phyloP scores from a whole-genome alignment of 2,888 invertebrate species.

The Heliothis peltigera region DNA sequence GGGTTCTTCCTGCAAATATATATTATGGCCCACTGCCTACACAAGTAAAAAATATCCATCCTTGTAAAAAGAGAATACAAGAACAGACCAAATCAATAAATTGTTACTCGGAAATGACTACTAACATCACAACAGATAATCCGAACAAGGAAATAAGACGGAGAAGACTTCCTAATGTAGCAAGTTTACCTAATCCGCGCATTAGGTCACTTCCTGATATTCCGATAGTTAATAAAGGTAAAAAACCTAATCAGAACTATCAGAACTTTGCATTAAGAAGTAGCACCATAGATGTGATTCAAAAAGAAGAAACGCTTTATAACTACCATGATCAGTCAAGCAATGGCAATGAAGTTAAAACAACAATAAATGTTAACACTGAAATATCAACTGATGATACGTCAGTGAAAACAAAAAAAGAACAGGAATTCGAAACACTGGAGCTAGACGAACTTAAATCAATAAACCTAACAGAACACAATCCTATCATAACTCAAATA shows the following conservation, averaged over 20 bases:
- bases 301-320: constrained; percentile 60
- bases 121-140: constrained; percentile 51
- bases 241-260: constrained; percentile 15
- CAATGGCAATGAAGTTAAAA: constrained; percentile 87
- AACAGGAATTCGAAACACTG: constrained; percentile 38
- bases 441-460: constrained; percentile 38
- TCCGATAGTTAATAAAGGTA: constrained; percentile 45
- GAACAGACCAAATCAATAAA: constrained; percentile 26
- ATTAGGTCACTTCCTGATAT: constrained; percentile 66
- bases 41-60: constrained; percentile 39
- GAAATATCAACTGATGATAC: constrained; percentile 74
- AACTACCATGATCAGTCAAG: constrained; percentile 89
- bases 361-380: constrained; percentile 85
- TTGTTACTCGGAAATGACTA: constrained; percentile 27
- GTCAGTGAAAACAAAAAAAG: constrained; percentile 34
- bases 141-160: constrained; percentile 50
- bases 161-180: constrained; percentile 67
- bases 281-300: constrained; percentile 27
- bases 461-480: constrained; percentile 25
- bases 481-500: constrained; percentile 43
- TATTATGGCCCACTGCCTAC: constrained; percentile 54
- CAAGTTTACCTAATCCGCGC: constrained; percentile 53
- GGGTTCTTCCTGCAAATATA: constrained; percentile 55
- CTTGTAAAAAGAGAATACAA: constrained; percentile 45
- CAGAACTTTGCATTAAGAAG: constrained; percentile 12